Base-by-base conservation (phyloP, 1,140 invertebrate genomes). In the Polyergus mexicanus region DNA sequence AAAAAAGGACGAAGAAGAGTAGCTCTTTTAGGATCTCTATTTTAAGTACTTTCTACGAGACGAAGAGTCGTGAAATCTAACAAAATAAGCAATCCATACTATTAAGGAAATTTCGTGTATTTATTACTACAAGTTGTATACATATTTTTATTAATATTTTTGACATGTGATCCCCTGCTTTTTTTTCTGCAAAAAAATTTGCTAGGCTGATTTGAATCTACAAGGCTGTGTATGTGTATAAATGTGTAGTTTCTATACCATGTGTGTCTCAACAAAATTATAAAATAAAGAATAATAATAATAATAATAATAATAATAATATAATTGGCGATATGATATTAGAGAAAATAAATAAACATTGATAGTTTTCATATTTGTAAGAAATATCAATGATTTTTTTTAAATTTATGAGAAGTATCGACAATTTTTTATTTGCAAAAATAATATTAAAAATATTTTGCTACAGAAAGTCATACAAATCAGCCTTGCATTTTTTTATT, bases 31-130 rank as follows among this genome's bases (percentile, higher is more conserved):
- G 93, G 92, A 89, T 77, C 84, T 93, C 91, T 94, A 94, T 94
- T 94, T 94, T 93, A 94, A 90, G 91, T 94, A 94, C 92, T 91
- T 93, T 89, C 78, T 93, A 89, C 80, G 63, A 91, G 84, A 91
- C 69, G 72, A 47, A 60, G 41, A 47, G 16, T 77, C 84, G 81
- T 65, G 80, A 90, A 77, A 90, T 65, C 38, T 87, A 88, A 38
- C 87, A 84, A 44, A 44, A 87, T 92, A 92, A 92, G 87, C 88
- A 87, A 92, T 88, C 68, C 76, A 84, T 92, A 92, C 28, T 91
- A 84, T 90, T 89, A 90, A 56, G 58, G 74, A 83, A 84, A 86
- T 83, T 81, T 88, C 81, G 65, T 83, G 71, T 92, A 93, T 92
- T 92, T 92, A 92, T 90, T 92, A 86, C 32, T 72, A 28, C 38